Evolutionary conservation across 2,888 invertebrate genomes (phyloP).

Genomic region (Harmothoe impar): DNA sequence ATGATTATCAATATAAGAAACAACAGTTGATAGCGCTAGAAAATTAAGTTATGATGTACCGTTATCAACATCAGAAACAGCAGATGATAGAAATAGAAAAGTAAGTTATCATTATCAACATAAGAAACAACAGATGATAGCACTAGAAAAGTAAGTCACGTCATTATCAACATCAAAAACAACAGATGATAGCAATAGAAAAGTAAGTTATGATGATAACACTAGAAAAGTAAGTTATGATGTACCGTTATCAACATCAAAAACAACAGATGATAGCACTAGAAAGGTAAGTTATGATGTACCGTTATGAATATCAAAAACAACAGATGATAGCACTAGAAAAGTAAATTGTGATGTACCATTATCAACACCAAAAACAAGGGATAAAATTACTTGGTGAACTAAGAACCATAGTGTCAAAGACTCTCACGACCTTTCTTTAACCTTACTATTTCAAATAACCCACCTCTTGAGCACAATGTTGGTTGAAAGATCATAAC

Average conservation of each 20-base stretch:
- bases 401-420: no score
- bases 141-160: conserved; percentile 89
- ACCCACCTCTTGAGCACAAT: no score
- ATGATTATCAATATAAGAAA: conserved; percentile 99
- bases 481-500: no score
- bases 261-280: conserved; percentile 98
- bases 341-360: conserved; percentile 90
- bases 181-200: conserved; percentile 94
- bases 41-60: conserved; percentile 90
- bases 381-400: conserved; percentile 97
- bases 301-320: conserved; percentile 99
- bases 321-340: conserved; percentile 96
- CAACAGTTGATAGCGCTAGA: conserved; percentile 96
- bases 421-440: no score
- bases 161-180: conserved; percentile 99
- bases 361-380: no score
- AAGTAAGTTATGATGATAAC: background rate
- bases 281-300: conserved; percentile 86
- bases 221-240: background rate
- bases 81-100: conserved; percentile 94
- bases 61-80: no score
- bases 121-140: conserved; percentile 99
- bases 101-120: conserved; percentile 94
- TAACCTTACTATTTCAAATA: no score
- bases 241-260: conserved; percentile 96